Base-by-base conservation (phyloP, 2,113 vertebrate species). In the Delphinus delphis region DNA sequence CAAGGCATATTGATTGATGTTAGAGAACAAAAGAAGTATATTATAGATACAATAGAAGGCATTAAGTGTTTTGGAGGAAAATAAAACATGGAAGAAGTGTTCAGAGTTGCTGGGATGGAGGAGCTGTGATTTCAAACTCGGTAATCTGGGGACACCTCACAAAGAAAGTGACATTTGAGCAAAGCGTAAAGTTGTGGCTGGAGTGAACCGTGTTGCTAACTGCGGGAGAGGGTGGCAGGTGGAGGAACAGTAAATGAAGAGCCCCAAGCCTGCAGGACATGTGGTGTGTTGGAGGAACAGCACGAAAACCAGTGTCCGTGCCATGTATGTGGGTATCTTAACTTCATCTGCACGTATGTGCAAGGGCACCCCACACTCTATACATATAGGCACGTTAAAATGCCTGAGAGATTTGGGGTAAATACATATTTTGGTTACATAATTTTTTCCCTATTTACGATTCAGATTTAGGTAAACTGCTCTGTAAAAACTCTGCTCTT, bases 401-500 rank as follows among this genome's bases (percentile, higher is more conserved):
- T 33, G 33, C 26, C 33, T 31, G 14, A n/a, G 28, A 87, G 5
- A 70, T 77, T 60, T 89, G 4, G 25, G 81, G 5, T 17, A 93
- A 68, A 70, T 44, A 21, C 17, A 36, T 44, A 36, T 50, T 50
- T 95, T 18, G 70, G 3, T 12, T 50, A 38, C 9, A 65, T 9
- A 58, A 7, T 87, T 87, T 67, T 93, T 44, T 73, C 53, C 8
- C 8, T 44, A 8, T 63, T 55, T 41, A 53, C 28, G 31, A 8
- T 62, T 50, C 44, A 68, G 13, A 21, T 81, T 68, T 91, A 58
- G 15, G 33, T 41, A 33, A 88, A 38, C 8, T 90, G 58, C 36
- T 91, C 81, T 96, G 83, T 71, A 53, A 53, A 96, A 94, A 71
- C 53, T 84, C 65, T 88, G 25, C 60, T 91, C 21, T 87, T 86